These are phyloP conservation scores for Sebastolobus altivelis DNA, from an alignment of 2,797 vertebrate species.

Conservation along the genomic window DNA sequence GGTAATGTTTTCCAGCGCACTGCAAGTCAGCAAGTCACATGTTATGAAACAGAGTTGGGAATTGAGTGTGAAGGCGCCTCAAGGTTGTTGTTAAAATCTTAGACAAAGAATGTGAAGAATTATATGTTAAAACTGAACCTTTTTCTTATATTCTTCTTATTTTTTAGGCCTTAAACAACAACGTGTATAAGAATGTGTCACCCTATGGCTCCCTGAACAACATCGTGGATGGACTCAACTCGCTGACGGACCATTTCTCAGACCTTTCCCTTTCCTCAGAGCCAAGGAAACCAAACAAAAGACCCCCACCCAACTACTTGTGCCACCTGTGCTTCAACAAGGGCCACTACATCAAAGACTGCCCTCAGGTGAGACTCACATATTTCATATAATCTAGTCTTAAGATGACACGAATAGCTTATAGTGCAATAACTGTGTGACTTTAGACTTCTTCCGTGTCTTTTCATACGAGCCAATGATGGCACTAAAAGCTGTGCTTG, in stretches of 20 bases:
- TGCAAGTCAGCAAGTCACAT: constrained; percentile 4
- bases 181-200: constrained; percentile 94
- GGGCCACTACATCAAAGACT: constrained; percentile 99
- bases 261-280: constrained; percentile 97
- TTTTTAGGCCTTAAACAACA: constrained; percentile 93
- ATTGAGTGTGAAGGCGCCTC: background rate
- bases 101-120: background rate
- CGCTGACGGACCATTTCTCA: constrained; percentile 98
- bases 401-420: background rate
- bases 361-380: constrained; percentile 93
- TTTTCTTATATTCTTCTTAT: constrained; percentile 17
- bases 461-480: constrained; percentile 49
- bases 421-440: constrained; percentile 10
- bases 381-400: background rate
- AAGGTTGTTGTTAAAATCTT: background rate
- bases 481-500: constrained; percentile 41
- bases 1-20: background rate
- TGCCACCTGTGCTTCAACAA: constrained; percentile 99
- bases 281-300: constrained; percentile 97
- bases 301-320: constrained; percentile 98
- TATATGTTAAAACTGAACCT: background rate
- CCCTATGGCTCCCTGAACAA: constrained; percentile 98
- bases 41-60: background rate
- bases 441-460: constrained; percentile 1
- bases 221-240: constrained; percentile 98